Evolutionary conservation across 1,140 invertebrate species (phyloP).

Genomic region (Akabosia matsudoensis): DNA sequence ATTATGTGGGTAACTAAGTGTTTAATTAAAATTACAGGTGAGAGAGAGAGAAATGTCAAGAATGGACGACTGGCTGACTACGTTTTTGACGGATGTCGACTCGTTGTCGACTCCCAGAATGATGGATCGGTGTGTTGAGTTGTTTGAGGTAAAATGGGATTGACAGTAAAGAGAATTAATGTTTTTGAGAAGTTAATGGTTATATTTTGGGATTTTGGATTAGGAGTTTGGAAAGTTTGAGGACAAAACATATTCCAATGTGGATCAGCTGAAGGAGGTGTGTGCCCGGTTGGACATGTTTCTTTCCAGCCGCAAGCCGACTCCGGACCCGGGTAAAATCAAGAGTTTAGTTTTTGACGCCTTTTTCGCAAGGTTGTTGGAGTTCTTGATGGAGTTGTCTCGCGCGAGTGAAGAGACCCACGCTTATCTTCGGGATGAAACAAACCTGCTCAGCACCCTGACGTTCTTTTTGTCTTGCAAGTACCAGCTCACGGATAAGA

Average conservation of each 20-base stretch:
- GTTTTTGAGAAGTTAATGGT: too few relatives aligned
- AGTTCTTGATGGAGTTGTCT: not conserved
- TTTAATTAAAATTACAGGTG: too few relatives aligned
- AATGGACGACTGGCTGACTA: too few relatives aligned
- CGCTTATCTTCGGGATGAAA: not conserved
- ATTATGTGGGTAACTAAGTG: too few relatives aligned
- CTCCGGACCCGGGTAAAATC: not conserved
- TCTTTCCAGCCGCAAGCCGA: not conserved
- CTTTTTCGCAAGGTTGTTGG: not conserved
- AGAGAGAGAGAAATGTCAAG: too few relatives aligned
- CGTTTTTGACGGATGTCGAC: too few relatives aligned
- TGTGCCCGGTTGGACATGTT: not conserved
- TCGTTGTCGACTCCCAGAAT: too few relatives aligned
- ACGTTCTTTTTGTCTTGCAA: not conserved
- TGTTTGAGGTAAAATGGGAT: too few relatives aligned
- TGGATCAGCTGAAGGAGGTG: not conserved
- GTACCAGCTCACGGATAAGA: not conserved
- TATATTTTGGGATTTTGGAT: too few relatives aligned
- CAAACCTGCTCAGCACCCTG: not conserved
- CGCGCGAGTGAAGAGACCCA: not conserved
- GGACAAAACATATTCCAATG: not conserved
- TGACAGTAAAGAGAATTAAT: too few relatives aligned
- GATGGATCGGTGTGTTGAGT: too few relatives aligned
- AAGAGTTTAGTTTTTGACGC: not conserved
- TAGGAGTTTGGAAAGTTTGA: not conserved